Conservation (phyloP, 2,113 vertebrate genomes). For the Pungitius pungitius region DNA sequence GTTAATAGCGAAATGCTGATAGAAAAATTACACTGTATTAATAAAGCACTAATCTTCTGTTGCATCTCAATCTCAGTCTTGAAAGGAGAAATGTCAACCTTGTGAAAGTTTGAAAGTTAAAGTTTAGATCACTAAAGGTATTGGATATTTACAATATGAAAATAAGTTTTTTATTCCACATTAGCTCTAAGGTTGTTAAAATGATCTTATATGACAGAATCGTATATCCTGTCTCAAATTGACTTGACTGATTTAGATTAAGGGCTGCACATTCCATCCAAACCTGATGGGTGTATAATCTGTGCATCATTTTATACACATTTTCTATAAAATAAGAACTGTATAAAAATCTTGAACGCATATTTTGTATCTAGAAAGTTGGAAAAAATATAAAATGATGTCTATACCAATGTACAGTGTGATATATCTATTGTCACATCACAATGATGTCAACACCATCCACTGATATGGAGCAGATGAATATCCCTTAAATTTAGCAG, state of each 20-base stretch:
- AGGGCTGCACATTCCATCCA: background rate
- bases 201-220: background rate
- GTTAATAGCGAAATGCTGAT: slow-evolving; percentile 52
- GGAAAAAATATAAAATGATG: too few species aligned
- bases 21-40: slow-evolving; percentile 48
- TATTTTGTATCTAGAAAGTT: background rate
- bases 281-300: background rate
- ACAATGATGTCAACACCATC: background rate
- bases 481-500: background rate
- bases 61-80: slow-evolving; percentile 7
- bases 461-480: background rate
- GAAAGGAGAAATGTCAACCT: background rate
- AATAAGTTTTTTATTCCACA: slow-evolving; percentile 21
- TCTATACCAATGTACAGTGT: background rate
- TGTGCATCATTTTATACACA: slow-evolving; percentile 15
- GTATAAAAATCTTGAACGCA: slow-evolving; percentile 11
- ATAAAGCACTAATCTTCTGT: slow-evolving; percentile 41
- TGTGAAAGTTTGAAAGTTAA: background rate
- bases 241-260: background rate
- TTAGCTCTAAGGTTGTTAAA: background rate
- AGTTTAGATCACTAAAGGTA: background rate
- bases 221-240: slow-evolving; percentile 7
- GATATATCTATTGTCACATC: background rate
- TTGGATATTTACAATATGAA: background rate
- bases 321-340: too few species aligned